Base-by-base conservation (phyloP, 2,113 vertebrate genomes). In the Acrocephalus kingi region DNA sequence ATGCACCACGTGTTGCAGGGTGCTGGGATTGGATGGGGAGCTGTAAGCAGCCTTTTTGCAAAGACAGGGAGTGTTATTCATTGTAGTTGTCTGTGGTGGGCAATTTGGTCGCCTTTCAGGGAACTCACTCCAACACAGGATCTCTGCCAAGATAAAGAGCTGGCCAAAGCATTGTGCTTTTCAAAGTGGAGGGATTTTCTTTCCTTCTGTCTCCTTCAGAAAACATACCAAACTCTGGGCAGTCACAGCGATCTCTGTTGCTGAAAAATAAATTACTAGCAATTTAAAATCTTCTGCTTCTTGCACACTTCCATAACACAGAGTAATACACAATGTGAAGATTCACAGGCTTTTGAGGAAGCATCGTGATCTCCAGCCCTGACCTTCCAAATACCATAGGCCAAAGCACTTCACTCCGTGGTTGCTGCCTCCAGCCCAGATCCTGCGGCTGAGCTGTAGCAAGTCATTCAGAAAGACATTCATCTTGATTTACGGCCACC, bases 381-480 rank as follows among this genome's bases (percentile, higher is more conserved):
- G 96, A 95, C 88, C 93, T 93, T 74, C 77, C 10, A 1, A 89
- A 73, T 76, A 75, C 68, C 61, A 61, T 0, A 56, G 73, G 64
- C 78, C 81, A 82, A 56, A 91, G 51, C 41, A 54, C 69, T 94
- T 94, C 64, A 15, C 68, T 86, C 30, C 5, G 12, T 72, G 28
- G 62, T 58, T 2, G 1, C 85, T 87, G 88, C 73, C 54, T 64
- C 49, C n/a, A 96, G 88, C 79, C 79, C 56, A 68, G 66, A 61
- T 94, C 92, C 54, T 58, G 84, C 0, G 5, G 83, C 63, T 94
- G 82, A 80, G n/a, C 88, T 66, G 55, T 2, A 69, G 63, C 61
- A 68, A 92, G 82, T 67, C 80, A 64, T 92, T 96, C 88, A 94
- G 83, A 90, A 81, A 58, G 85, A 89, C 76, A 89, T 92, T 89